Evolutionary conservation across 2,888 invertebrate species (phyloP).

Genomic region (Acanthosepion lycidas): DNA sequence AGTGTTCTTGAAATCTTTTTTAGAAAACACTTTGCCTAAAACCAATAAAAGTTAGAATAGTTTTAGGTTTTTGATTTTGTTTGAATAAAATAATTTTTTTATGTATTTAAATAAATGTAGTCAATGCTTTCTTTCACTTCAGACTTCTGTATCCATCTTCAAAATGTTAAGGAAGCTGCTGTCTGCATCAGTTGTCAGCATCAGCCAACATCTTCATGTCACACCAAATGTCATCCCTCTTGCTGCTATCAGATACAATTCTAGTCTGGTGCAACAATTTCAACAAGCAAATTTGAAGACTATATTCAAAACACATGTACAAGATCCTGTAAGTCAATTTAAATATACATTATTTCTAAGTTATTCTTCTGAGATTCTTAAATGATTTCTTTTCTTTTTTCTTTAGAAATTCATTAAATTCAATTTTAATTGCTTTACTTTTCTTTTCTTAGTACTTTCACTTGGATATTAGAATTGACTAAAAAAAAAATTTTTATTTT

Average conservation of each 20-base stretch:
- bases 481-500: neutral
- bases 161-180: neutral
- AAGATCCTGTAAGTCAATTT: neutral
- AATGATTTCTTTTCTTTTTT: too few relatives aligned
- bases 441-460: neutral
- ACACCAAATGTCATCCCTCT: neutral
- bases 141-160: neutral
- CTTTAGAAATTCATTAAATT: too few relatives aligned
- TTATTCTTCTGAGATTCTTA: too few relatives aligned
- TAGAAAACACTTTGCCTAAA: too few relatives aligned
- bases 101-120: too few relatives aligned
- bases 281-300: constrained; percentile 17
- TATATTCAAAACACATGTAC: neutral
- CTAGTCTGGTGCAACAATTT: neutral
- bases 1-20: too few relatives aligned
- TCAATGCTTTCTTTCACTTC: neutral
- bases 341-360: too few relatives aligned
- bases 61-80: too few relatives aligned
- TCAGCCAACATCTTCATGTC: neutral
- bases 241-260: neutral
- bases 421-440: neutral
- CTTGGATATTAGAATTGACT: neutral
- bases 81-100: too few relatives aligned
- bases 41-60: too few relatives aligned
- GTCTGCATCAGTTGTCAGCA: neutral